Evolutionary conservation across 2,888 invertebrate genomes (phyloP).

Genomic region (Heliconius aoede): DNA sequence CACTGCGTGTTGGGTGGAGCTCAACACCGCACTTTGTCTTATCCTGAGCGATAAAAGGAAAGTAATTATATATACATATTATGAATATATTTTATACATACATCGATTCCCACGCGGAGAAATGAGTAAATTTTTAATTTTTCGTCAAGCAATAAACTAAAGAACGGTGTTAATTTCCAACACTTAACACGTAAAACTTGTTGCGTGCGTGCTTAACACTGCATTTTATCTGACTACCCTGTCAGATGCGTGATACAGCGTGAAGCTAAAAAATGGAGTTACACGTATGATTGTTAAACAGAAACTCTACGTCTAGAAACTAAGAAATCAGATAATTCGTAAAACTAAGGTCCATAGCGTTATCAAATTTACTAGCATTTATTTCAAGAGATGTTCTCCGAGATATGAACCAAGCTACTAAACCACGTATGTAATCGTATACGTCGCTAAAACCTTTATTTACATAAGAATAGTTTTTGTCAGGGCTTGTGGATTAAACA

Average conservation of each 20-base stretch:
- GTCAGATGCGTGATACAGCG: not conserved
- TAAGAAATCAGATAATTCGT: constrained; percentile 7
- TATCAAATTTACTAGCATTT: constrained; percentile 40
- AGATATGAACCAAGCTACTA: constrained; percentile 38
- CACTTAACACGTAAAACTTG: no score
- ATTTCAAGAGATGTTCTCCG: constrained; percentile 34
- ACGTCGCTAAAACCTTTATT: constrained; percentile 48
- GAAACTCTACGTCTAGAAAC: not conserved
- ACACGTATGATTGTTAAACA: not conserved
- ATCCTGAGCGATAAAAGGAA: no score
- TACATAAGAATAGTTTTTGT: constrained; percentile 54
- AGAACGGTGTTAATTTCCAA: no score
- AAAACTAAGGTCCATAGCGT: constrained; percentile 18
- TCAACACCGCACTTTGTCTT: no score
- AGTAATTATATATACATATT: no score
- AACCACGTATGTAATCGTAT: constrained; percentile 29
- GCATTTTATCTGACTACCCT: not conserved
- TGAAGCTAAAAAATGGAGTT: not conserved
- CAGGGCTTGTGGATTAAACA: constrained; percentile 64
- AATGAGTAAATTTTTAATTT: no score
- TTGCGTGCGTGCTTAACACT: no score
- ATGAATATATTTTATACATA: no score
- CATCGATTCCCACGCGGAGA: no score
- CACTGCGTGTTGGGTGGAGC: no score
- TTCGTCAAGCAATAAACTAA: no score